Conservation (phyloP, 2,888 invertebrate species). For the Sipha maydis region DNA sequence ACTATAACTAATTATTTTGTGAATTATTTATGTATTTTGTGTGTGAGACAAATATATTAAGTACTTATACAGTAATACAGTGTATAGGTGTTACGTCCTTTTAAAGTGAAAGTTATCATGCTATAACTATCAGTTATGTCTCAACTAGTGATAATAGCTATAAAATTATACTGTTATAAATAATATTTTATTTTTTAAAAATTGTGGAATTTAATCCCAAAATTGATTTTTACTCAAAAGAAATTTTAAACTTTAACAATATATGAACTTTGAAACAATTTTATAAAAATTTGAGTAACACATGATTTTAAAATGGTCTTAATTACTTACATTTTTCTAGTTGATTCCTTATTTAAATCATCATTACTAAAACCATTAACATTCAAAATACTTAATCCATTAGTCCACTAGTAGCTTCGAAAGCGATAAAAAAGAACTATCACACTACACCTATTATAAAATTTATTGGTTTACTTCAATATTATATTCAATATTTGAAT, state of each 20-base stretch:
- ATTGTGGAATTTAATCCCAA: not conserved
- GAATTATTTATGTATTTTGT: not conserved
- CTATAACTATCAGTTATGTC: not conserved
- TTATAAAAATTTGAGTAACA: not conserved
- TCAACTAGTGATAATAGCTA: no score
- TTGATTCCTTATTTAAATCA: not conserved
- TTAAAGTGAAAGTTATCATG: conserved; percentile 9
- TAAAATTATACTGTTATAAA: no score
- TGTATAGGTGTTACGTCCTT: not conserved
- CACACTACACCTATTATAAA: not conserved
- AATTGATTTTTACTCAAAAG: no score
- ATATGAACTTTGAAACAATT: not conserved
- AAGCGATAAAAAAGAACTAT: conserved; percentile 4
- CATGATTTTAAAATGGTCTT: not conserved
- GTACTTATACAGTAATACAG: not conserved
- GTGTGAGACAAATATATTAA: not conserved
- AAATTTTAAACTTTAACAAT: not conserved
- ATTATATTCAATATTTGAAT: no score
- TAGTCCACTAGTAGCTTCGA: conserved; percentile 3
- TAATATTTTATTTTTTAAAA: not conserved
- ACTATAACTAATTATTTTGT: not conserved
- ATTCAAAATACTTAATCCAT: conserved; percentile 27
- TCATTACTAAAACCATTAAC: conserved; percentile 30
- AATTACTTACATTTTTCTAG: not conserved
- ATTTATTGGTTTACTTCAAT: not conserved